Evolutionary conservation across 2,797 vertebrate genomes (phyloP).

Genomic region (Allobates femoralis): DNA sequence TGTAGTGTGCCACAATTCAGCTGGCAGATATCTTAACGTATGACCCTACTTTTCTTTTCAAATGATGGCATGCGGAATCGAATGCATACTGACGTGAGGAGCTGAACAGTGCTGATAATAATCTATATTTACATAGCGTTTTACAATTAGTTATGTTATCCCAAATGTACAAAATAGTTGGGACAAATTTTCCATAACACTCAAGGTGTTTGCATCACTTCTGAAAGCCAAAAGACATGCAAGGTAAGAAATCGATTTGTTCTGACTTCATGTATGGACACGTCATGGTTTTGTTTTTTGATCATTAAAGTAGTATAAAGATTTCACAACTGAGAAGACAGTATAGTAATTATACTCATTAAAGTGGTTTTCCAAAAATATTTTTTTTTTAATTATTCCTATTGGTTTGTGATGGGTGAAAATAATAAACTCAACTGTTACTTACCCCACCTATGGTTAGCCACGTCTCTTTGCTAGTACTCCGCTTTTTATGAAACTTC

Average conservation of each 20-base stretch:
- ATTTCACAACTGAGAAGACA: not conserved
- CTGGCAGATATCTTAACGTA: not conserved
- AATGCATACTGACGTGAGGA: not conserved
- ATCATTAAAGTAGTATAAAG: not conserved
- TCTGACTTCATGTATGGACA: not conserved
- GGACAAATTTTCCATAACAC: not conserved
- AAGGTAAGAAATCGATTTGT: slow-evolving; percentile 26
- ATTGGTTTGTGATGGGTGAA: no score
- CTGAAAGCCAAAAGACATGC: slow-evolving; percentile 2
- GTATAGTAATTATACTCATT: no score
- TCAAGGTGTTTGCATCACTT: not conserved
- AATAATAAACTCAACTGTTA: no score
- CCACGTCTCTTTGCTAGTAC: no score
- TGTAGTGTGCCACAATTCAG: not conserved
- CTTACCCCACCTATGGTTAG: no score
- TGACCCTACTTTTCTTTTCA: not conserved
- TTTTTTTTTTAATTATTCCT: no score
- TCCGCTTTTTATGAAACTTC: no score
- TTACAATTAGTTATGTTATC: not conserved
- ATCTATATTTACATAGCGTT: not conserved
- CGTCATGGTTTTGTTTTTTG: not conserved
- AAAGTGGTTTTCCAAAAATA: no score
- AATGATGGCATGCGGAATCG: not conserved
- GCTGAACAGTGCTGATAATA: not conserved
- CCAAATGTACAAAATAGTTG: not conserved